Evolutionary conservation across 2,797 vertebrate species (phyloP), one percentile per base, ranked within the genome.

Genomic region (Amphiprion clarkii): DNA sequence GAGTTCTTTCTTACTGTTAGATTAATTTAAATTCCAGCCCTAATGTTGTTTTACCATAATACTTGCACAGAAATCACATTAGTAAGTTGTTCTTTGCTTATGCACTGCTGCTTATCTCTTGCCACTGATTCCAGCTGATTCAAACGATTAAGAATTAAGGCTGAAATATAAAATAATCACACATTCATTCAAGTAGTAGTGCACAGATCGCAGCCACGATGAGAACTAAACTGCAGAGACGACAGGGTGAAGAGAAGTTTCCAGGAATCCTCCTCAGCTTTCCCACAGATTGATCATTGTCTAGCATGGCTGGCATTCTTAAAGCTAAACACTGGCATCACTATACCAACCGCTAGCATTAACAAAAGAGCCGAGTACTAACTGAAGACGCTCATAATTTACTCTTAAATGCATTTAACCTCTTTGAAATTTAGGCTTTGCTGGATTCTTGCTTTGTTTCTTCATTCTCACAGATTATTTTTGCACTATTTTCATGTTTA

Each of bases 341-440:
- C 91, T 83, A 87, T 91, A 79, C 70, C 92, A 85, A 91, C 92
- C 2, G 16, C 72, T 25, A 56, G 60, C 82, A 33, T 25, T 3
- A 39, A 84, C 72, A 88, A 88, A 85, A 79, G 84, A 52, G 56
- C 76, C 46, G 27, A 4, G 2, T 16, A 59, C 77, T 78, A 78
- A 74, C 82, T 54, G 33, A 79, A 54, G 55, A 31, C 59, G 13
- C 14, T 53, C 46, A 67, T 73, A 79, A 81, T 79, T 87, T 76
- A 79, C 64, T 73, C 63, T 56, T 46, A 11, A 33, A 56, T 56
- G 63, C 61, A 72, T 68, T 40, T 61, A 40, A 17, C 42, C 10
- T 68, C 39, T 27, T 27, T 49, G 10, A 14, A 27, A n/a, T 27
- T 54, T 5, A 16, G 16, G 6, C n/a, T 14, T 27, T 3, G 23